Evolutionary conservation across 1,140 invertebrate species (phyloP).

Genomic region (Drosophila tani): DNA sequence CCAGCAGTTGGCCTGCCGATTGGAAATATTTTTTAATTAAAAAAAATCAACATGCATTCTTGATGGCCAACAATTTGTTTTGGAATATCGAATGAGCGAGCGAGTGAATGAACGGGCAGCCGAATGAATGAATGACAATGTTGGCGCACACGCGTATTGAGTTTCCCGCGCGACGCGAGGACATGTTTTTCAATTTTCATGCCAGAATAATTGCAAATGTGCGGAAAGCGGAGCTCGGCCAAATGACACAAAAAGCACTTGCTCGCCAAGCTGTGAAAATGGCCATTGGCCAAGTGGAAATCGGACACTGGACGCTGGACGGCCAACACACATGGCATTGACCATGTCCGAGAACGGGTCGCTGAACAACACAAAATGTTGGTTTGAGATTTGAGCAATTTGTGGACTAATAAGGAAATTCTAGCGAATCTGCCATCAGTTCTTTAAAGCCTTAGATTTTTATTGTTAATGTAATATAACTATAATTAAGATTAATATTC

Average conservation of each 20-base stretch:
- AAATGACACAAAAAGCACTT: slow-evolving; percentile 47
- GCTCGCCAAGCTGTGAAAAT: slow-evolving; percentile 53
- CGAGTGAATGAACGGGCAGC: slow-evolving; percentile 29
- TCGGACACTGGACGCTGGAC: slow-evolving; percentile 37
- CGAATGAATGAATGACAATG: slow-evolving; percentile 47
- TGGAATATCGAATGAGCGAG: slow-evolving; percentile 28
- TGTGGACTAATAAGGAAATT: no score
- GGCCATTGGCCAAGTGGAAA: slow-evolving; percentile 42
- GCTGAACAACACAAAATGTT: slow-evolving; percentile 18
- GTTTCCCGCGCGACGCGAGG: slow-evolving; percentile 61
- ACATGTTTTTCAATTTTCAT: slow-evolving; percentile 80
- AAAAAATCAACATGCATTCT: slow-evolving; percentile 60
- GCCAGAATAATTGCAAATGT: slow-evolving; percentile 71
- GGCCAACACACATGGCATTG: slow-evolving; percentile 52
- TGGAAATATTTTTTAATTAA: slow-evolving; percentile 72
- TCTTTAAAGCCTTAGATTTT: no score
- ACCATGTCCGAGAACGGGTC: slow-evolving; percentile 45
- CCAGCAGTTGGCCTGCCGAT: slow-evolving; percentile 47
- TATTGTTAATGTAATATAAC: neutral
- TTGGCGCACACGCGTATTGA: slow-evolving; percentile 73
- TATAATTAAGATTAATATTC: neutral
- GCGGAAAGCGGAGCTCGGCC: slow-evolving; percentile 61
- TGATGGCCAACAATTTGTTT: slow-evolving; percentile 60
- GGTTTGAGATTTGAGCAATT: no score
- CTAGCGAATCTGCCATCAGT: no score